Evolutionary conservation across 1,140 invertebrate species (phyloP).

Genomic region (Coelopa frigida): DNA sequence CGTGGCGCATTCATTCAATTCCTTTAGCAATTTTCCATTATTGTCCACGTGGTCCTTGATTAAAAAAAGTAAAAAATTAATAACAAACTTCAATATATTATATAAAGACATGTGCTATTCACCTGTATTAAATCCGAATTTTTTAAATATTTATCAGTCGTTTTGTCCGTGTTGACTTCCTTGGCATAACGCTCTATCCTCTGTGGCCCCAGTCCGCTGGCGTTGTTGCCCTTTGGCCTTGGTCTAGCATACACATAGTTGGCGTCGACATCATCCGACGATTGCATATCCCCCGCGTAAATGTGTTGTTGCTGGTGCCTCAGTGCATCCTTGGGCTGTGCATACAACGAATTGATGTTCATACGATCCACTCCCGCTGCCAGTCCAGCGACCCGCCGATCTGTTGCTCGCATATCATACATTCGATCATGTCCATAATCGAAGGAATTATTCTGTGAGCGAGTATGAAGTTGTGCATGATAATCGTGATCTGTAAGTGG

Average conservation of each 20-base stretch:
- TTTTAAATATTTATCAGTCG: constrained; percentile 20
- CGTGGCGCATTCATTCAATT: constrained; percentile 27
- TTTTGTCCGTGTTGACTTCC: constrained; percentile 11
- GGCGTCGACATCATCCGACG: constrained; percentile 9
- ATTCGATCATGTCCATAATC: constrained; percentile 18
- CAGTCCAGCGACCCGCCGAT: no score
- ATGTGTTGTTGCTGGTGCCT: neutral
- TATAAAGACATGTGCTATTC: constrained; percentile 4
- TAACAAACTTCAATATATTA: neutral
- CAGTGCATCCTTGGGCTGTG: constrained; percentile 9
- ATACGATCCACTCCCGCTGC: no score
- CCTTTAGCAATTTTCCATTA: constrained; percentile 35
- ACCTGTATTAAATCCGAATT: constrained; percentile 22
- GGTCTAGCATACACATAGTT: constrained; percentile 33
- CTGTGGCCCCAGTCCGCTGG: constrained; percentile 17
- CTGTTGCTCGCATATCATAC: constrained; percentile 7
- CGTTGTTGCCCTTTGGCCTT: constrained; percentile 29
- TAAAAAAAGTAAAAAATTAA: constrained; percentile 4
- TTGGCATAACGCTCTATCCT: constrained; percentile 1
- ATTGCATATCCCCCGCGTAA: neutral
- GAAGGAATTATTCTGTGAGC: constrained; percentile 7
- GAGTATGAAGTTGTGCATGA: constrained; percentile 11
- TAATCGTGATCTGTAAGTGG: constrained; percentile 34
- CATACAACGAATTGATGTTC: constrained; percentile 13
- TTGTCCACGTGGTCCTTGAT: constrained; percentile 29